A percentile compares a stretch with the other conserved stretches of the same genome.
phyloP scores from a whole-genome alignment of 1,140 invertebrate species.

The Brachionus koreanus region DNA sequence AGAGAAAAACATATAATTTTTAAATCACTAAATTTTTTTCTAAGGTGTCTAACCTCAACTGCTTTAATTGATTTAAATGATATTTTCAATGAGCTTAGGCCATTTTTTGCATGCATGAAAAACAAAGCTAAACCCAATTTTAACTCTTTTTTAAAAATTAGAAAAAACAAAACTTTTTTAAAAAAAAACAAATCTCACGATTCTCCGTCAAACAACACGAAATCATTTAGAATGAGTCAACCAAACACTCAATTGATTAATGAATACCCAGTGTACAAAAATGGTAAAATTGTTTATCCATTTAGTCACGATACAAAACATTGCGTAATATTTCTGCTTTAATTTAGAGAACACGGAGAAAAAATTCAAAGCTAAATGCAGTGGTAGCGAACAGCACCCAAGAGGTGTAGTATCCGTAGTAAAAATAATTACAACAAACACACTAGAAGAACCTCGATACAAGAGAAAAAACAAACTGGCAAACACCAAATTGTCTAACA shows the following conservation, averaged over 20 bases:
- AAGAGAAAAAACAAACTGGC: not conserved
- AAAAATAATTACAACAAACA: conserved; percentile 13
- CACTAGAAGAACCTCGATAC: not conserved
- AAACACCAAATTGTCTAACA: not conserved
- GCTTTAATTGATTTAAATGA: conserved; percentile 37
- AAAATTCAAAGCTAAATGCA: not conserved
- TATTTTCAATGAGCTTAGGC: conserved; percentile 2
- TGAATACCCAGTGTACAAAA: not conserved
- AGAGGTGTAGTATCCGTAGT: conserved; percentile 12
- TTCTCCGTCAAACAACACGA: not conserved
- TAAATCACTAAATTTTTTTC: not conserved
- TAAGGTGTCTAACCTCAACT: conserved; percentile 32
- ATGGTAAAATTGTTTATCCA: not conserved
- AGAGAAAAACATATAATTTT: not conserved
- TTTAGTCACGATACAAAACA: not conserved
- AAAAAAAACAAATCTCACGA: not conserved
- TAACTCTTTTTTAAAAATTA: conserved; percentile 1
- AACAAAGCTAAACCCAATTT: not conserved
- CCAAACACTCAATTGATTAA: not conserved
- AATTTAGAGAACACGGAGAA: not conserved
- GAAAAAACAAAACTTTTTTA: not conserved
- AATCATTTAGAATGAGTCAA: not conserved
- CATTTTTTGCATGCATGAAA: not conserved
- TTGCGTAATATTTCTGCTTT: not conserved
- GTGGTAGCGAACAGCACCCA: not conserved